phyloP scores from a whole-genome alignment of 2,888 invertebrate species.

The Epinotia demarniana region DNA sequence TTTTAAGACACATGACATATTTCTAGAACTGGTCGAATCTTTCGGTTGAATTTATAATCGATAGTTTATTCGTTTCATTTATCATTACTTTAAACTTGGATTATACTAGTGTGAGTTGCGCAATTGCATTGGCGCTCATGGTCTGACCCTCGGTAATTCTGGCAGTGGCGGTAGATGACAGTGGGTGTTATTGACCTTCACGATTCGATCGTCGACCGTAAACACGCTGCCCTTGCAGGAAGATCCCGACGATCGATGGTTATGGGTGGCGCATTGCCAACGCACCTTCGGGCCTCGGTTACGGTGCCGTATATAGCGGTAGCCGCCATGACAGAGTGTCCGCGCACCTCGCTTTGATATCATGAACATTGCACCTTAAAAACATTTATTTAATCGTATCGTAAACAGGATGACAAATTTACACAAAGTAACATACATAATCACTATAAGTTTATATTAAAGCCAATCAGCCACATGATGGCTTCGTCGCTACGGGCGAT shows the following conservation, averaged over 20 bases:
- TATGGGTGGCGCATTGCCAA: slow-evolving; percentile 60
- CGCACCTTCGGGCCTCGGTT: slow-evolving; percentile 50
- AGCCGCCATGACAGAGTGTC: slow-evolving; percentile 51
- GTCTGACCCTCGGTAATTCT: background rate
- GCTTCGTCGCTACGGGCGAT: too few species aligned
- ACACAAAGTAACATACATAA: too few species aligned
- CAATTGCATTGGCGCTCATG: too few species aligned
- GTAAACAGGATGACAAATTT: too few species aligned
- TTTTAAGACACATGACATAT: too few species aligned
- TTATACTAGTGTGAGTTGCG: background rate
- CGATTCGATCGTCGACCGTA: slow-evolving; percentile 50
- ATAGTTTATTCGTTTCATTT: background rate
- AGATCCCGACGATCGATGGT: slow-evolving; percentile 39
- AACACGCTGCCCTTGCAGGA: slow-evolving; percentile 57
- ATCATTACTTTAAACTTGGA: too few species aligned
- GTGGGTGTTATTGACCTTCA: slow-evolving; percentile 50
- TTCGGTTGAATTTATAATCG: too few species aligned
- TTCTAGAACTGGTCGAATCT: too few species aligned
- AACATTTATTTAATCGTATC: too few species aligned
- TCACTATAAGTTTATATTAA: too few species aligned
- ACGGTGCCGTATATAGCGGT: slow-evolving; percentile 54
- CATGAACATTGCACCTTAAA: too few species aligned
- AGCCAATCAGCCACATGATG: too few species aligned
- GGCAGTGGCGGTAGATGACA: slow-evolving; percentile 27
- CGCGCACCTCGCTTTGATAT: slow-evolving; percentile 29